Conservation (phyloP, 2,888 invertebrate species). For the Lepidochitona cinerea region DNA sequence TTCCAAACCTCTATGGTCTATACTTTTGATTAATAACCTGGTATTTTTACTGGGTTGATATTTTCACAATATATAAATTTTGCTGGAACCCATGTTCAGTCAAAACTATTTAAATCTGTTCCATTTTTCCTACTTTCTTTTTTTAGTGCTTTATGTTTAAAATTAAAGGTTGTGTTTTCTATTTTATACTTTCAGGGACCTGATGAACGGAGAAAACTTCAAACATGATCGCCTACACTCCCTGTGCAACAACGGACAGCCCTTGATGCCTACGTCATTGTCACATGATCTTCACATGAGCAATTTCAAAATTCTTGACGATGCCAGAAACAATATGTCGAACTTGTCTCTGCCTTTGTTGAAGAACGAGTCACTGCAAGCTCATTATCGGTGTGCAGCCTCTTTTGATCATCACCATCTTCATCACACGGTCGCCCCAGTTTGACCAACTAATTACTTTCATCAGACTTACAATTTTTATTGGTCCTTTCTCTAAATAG, state of each 20-base stretch:
- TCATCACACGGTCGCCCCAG: not conserved
- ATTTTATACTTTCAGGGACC: not conserved
- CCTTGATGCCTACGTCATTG: not conserved
- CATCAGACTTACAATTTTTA: too few species aligned
- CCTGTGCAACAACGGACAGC: constrained; percentile 3
- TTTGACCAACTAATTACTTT: too few species aligned
- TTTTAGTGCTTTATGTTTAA: too few species aligned
- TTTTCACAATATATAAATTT: too few species aligned
- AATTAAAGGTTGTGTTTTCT: too few species aligned
- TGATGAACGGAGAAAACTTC: not conserved
- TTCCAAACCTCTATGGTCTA: too few species aligned
- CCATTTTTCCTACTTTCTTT: too few species aligned
- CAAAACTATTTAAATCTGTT: too few species aligned
- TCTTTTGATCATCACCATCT: not conserved
- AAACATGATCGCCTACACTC: not conserved
- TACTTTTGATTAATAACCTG: too few species aligned
- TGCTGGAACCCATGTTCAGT: too few species aligned
- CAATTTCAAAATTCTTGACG: not conserved
- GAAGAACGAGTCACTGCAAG: constrained; percentile 1
- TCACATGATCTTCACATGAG: constrained; percentile 2
- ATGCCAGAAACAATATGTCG: constrained; percentile 1
- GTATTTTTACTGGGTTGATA: too few species aligned
- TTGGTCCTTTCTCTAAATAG: too few species aligned
- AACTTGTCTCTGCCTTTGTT: not conserved
- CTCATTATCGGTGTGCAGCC: not conserved